Evolutionary conservation across 1,140 invertebrate genomes (phyloP).

Genomic region (Diachasma alloeum): DNA sequence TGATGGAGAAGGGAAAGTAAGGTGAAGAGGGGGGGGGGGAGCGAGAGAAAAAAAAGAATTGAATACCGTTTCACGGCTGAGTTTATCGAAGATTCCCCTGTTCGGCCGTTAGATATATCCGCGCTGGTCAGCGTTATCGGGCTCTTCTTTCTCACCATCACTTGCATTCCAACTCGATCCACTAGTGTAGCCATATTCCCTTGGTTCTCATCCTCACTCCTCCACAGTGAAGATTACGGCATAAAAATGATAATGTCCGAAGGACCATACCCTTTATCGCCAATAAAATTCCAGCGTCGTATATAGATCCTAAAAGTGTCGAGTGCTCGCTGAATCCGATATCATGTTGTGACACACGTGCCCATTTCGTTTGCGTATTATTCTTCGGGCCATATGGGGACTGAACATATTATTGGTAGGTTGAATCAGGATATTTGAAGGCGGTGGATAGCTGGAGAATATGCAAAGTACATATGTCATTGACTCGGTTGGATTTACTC

Average conservation of each 20-base stretch:
- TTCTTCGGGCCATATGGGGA: neutral
- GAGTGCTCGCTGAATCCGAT: constrained; percentile 19
- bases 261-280: constrained; percentile 17
- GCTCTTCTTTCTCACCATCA: neutral
- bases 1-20: neutral
- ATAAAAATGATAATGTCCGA: constrained; percentile 28
- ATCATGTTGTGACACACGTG: constrained; percentile 17
- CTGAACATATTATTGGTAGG: neutral
- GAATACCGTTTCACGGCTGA: neutral
- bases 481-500: too few relatives aligned
- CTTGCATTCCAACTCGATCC: constrained; percentile 8
- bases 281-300: constrained; percentile 21
- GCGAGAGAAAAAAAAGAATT: neutral
- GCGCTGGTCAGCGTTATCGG: constrained; percentile 21
- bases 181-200: neutral
- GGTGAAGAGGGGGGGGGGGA: neutral
- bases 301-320: constrained; percentile 2
- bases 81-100: constrained; percentile 3
- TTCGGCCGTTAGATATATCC: constrained; percentile 9
- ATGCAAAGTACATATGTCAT: too few relatives aligned
- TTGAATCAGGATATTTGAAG: too few relatives aligned
- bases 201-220: neutral
- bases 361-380: neutral
- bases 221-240: constrained; percentile 15
- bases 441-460: too few relatives aligned